Evolutionary conservation across 1,140 invertebrate genomes (phyloP).

Genomic region (Hyposmocoma kahamanoa): DNA sequence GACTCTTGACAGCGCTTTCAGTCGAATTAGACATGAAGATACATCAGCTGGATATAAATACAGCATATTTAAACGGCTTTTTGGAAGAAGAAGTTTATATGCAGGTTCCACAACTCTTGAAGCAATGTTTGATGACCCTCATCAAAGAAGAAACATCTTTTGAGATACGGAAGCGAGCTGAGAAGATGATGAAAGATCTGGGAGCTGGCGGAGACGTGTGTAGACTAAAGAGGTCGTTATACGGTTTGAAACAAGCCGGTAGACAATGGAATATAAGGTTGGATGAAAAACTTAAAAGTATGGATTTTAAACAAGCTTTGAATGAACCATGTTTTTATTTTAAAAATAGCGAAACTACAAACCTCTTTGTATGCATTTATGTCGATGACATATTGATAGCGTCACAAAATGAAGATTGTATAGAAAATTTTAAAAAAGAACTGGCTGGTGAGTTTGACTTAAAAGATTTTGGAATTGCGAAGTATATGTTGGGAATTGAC

Average conservation of each 20-base stretch:
- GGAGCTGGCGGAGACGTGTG: no score
- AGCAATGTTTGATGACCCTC: conserved; percentile 16
- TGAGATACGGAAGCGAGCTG: no score
- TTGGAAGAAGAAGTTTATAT: background rate
- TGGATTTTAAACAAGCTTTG: conserved; percentile 17
- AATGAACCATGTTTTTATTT: conserved; percentile 34
- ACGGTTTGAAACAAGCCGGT: conserved; percentile 27
- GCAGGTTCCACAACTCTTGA: background rate
- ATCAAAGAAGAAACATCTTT: no score
- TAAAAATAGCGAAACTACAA: conserved; percentile 9
- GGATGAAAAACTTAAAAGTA: conserved; percentile 18
- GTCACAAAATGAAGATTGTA: conserved; percentile 13
- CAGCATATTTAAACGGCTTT: background rate
- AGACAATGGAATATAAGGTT: conserved; percentile 22
- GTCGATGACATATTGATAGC: conserved; percentile 50
- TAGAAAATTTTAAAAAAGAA: conserved; percentile 9
- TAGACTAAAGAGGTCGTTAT: conserved; percentile 21
- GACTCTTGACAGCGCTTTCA: background rate
- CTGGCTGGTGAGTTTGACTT: conserved; percentile 19
- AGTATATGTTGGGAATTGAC: conserved; percentile 20
- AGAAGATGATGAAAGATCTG: no score
- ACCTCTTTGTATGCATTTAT: conserved; percentile 29
- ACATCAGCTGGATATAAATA: background rate
- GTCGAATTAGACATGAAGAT: background rate
- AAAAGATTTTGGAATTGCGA: conserved; percentile 20